A percentile compares a stretch with the other conserved stretches of the same genome.
These are phyloP conservation scores for Halichoeres trimaculatus DNA, from an alignment of 2,113 vertebrate species.

Conservation along the genomic window DNA sequence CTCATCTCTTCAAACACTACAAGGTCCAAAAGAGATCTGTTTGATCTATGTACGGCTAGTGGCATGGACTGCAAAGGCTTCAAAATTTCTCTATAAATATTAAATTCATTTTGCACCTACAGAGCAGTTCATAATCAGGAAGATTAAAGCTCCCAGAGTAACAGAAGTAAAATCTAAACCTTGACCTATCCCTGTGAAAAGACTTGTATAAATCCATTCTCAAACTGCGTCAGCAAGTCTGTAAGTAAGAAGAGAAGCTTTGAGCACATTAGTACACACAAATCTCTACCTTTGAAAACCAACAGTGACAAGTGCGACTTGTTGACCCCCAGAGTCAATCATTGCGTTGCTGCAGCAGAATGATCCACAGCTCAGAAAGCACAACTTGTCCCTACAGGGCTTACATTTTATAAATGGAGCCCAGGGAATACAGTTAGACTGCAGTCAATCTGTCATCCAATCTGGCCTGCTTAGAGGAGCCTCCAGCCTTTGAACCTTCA, in stretches of 20 bases:
- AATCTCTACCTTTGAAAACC: slow-evolving; percentile 19
- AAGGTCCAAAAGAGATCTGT: not conserved
- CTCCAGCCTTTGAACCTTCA: slow-evolving; percentile 47
- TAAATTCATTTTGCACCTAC: not conserved
- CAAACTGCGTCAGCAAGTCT: not conserved
- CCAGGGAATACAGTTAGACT: slow-evolving; percentile 40
- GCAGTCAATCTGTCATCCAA: slow-evolving; percentile 67
- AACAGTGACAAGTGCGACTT: slow-evolving; percentile 2
- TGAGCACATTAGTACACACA: not conserved
- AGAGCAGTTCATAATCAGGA: not conserved
- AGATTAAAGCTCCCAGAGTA: slow-evolving; percentile 17
- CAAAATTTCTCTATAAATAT: not conserved
- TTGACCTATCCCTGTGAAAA: slow-evolving; percentile 25
- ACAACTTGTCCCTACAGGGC: slow-evolving; percentile 27
- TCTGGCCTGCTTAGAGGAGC: slow-evolving; percentile 51
- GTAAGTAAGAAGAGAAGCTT: not conserved
- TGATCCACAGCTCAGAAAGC: slow-evolving; percentile 35
- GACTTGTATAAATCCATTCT: slow-evolving; percentile 8
- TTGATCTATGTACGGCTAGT: not conserved
- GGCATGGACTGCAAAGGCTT: not conserved
- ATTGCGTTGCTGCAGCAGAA: slow-evolving; percentile 10
- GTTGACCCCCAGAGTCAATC: slow-evolving; percentile 41
- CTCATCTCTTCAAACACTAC: not conserved
- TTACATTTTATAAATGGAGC: slow-evolving; percentile 50
- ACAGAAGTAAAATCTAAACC: slow-evolving; percentile 25